A percentile compares a stretch with the other conserved stretches of the same genome.
Evolutionary conservation across 2,797 vertebrate species (phyloP).

Genomic region (Myioborus melanocephalus): DNA sequence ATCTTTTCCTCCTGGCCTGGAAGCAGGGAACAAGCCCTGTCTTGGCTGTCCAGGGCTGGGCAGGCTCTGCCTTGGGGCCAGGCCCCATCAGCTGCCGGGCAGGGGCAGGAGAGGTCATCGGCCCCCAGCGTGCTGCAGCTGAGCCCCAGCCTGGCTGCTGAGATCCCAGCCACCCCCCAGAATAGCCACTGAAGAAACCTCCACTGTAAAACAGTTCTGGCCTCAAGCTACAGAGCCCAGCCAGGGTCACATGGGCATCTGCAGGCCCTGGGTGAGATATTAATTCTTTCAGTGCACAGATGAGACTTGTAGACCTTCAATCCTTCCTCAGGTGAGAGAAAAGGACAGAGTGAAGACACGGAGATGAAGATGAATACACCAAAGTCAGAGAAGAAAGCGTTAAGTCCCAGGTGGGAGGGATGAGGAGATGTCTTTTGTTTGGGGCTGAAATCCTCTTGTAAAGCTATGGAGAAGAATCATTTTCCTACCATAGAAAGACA

Average conservation of each 20-base stretch:
- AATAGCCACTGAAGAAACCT: accelerated
- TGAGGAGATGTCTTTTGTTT: background rate
- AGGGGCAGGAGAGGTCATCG: background rate
- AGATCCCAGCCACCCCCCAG: background rate
- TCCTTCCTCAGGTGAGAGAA: background rate
- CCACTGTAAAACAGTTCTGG: background rate
- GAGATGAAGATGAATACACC: background rate
- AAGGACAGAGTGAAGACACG: background rate
- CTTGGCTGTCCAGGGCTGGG: background rate
- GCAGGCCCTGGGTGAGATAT: accelerated
- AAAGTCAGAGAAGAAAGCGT: background rate
- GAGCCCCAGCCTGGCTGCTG: background rate
- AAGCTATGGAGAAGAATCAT: background rate
- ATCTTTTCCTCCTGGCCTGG: background rate
- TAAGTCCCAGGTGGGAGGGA: background rate
- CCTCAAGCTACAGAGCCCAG: background rate
- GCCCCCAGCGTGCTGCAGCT: background rate
- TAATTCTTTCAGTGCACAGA: background rate
- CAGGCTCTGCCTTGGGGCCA: background rate
- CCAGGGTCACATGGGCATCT: background rate
- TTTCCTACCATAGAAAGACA: background rate
- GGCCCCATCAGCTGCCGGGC: background rate
- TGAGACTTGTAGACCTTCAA: background rate
- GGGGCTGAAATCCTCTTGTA: background rate
- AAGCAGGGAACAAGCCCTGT: background rate